Evolutionary conservation across 2,113 vertebrate species (phyloP), one percentile per base, ranked within the genome.

Genomic region (Synchiropus splendidus): DNA sequence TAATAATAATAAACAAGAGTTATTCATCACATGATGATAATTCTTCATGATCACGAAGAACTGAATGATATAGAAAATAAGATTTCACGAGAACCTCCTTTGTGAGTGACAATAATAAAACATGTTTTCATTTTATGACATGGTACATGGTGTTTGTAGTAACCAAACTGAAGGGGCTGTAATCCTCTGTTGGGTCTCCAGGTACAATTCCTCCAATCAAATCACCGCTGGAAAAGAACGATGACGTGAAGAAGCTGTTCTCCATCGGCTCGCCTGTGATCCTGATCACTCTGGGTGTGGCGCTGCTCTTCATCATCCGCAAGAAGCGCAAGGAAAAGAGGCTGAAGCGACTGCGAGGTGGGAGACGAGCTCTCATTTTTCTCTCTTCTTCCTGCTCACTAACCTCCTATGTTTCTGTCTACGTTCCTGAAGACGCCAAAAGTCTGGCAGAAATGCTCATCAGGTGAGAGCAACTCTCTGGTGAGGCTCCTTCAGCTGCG

Each of bases 401-500:
- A 39, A 9, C 10, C 9, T 37, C 5, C 5, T 4, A 37, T 53
- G 15, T 12, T 54, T 15, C 48, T 33, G 2, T 54, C 11, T 72
- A 5, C 16, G 42, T 43, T 55, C 18, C 17, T 55, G 16, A 79
- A 98, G 95, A 98, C 82, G 95, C 95, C 1, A 98, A 98, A 81
- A 98, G 95, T 63, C 77, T 98, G 70, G 95, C 95, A 42, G 94
- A 98, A 64, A 98, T 98, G 95, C 79, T 98, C 34, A 98, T 98
- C 83, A 98, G 95, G 94, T 97, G 65, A 79, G 62, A 51, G 42
- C 9, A 4, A 3, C 6, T 16, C 31, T 21, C 17, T n/a, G n/a
- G n/a, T n/a, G n/a, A n/a, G 17, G 13, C 48, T 10, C 14, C 38
- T n/a, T 6, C 49, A 51, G 16, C 42, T 11, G 31, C 11, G 12